phyloP scores from a whole-genome alignment of 2,113 vertebrate species.

The Etia nguti region DNA sequence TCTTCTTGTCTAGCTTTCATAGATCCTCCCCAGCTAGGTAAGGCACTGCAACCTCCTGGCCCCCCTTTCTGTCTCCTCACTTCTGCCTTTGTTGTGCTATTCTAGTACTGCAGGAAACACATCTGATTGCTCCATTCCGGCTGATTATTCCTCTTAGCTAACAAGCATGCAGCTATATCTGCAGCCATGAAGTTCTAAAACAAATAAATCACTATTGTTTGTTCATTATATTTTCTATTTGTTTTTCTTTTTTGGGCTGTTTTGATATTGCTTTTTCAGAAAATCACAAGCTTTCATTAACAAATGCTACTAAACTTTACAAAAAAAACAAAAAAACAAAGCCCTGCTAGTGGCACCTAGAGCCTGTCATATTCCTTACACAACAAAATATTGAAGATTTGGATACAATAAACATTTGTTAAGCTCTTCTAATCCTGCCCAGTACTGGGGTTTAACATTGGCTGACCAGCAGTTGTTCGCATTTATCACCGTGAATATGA shows the following conservation, averaged over 20 bases:
- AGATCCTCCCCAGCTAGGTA: neutral
- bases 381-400: neutral
- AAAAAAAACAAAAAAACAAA: neutral
- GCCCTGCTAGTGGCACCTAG: neutral
- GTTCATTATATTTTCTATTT: neutral
- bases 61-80: neutral
- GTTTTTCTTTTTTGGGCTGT: neutral
- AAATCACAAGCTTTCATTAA: neutral
- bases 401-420: neutral
- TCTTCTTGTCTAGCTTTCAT: neutral
- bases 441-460: neutral
- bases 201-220: neutral
- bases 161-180: neutral
- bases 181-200: neutral
- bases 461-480: neutral
- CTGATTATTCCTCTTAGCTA: neutral
- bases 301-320: neutral
- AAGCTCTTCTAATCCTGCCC: neutral
- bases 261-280: constrained; percentile 29
- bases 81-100: neutral
- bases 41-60: constrained; percentile 23
- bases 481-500: neutral
- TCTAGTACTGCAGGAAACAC: neutral
- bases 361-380: neutral
- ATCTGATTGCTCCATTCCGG: neutral